Evolutionary conservation across 2,888 invertebrate species (phyloP).

Genomic region (Amphimallon solstitiale): DNA sequence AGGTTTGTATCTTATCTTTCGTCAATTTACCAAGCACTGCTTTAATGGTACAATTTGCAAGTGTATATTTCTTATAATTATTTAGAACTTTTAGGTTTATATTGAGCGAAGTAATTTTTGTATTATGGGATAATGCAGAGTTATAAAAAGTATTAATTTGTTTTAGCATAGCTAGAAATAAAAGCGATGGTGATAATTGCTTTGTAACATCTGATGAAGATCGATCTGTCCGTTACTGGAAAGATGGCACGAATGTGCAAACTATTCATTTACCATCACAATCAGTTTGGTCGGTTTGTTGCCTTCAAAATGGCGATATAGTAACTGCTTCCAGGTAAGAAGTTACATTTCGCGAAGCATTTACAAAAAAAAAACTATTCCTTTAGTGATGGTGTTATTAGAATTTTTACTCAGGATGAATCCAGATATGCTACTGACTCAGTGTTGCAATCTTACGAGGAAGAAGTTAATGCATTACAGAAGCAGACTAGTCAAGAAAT

Average conservation of each 20-base stretch:
- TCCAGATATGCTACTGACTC: constrained; percentile 74
- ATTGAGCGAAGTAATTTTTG: no score
- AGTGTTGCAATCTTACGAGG: constrained; percentile 73
- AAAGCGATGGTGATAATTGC: constrained; percentile 66
- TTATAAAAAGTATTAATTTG: not conserved
- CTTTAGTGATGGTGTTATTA: constrained; percentile 84
- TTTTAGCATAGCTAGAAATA: constrained; percentile 69
- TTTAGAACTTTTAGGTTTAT: no score
- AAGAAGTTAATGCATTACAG: constrained; percentile 74
- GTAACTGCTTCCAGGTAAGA: constrained; percentile 75
- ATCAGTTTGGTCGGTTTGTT: constrained; percentile 88
- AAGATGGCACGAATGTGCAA: constrained; percentile 70
- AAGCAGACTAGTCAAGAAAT: constrained; percentile 76
- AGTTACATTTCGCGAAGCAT: not conserved
- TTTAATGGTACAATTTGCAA: no score
- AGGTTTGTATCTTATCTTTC: no score
- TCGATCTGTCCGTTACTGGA: constrained; percentile 85
- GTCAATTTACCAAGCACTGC: no score
- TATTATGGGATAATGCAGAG: no score
- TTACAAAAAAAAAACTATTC: not conserved
- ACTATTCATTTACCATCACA: constrained; percentile 83
- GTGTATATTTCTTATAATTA: no score
- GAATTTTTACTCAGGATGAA: constrained; percentile 84
- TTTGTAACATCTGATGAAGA: constrained; percentile 92
- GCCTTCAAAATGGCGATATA: constrained; percentile 87